Base-by-base conservation (phyloP, 2,888 invertebrate genomes). In the Ecdyonurus torrentis region DNA sequence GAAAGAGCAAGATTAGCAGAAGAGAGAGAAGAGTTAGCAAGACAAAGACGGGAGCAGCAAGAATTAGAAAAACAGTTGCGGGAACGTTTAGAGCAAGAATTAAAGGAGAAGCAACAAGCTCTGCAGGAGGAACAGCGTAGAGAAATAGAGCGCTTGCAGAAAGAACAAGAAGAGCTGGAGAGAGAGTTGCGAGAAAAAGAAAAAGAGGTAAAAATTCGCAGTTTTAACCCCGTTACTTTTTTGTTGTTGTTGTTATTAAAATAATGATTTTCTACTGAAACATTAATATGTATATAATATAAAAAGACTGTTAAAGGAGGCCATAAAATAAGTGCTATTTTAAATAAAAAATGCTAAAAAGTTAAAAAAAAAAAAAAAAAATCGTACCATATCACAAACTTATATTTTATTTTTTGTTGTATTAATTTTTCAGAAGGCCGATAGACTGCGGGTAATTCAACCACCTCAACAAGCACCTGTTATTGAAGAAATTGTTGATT, bases 401-500 rank as follows among this genome's bases (percentile, higher is more conserved):
- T n/a, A n/a, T n/a, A n/a, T n/a, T n/a, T n/a, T n/a, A n/a, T n/a
- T n/a, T n/a, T n/a, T n/a, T n/a, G n/a, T n/a, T n/a, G n/a, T n/a
- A n/a, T n/a, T n/a, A n/a, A n/a, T n/a, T n/a, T 55, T 22, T 20
- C 55, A 55, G 55, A 55, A 55, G n/a, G 55, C n/a, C 19, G 55
- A 55, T 7, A 55, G 22, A 55, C 5, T 20, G 55, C 55, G 22
- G 10, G 20, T 5, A 5, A 20, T 7, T 7, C n/a, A 20, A 20
- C 15, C 55, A 7, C 7, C n/a, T n/a, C n/a, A 5, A 7, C 10
- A 5, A 20, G 55, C 5, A n/a, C 55, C 10, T 10, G n/a, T 37
- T 5, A 37, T 37, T 37, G 5, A 5, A 5, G 55, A 55, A 5
- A 55, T 55, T 55, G 2, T 53, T 2, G 63, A 74, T 66, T 83